These are phyloP conservation scores for Eledona agricola DNA, from an alignment of 2,888 invertebrate species.

Conservation along the genomic window DNA sequence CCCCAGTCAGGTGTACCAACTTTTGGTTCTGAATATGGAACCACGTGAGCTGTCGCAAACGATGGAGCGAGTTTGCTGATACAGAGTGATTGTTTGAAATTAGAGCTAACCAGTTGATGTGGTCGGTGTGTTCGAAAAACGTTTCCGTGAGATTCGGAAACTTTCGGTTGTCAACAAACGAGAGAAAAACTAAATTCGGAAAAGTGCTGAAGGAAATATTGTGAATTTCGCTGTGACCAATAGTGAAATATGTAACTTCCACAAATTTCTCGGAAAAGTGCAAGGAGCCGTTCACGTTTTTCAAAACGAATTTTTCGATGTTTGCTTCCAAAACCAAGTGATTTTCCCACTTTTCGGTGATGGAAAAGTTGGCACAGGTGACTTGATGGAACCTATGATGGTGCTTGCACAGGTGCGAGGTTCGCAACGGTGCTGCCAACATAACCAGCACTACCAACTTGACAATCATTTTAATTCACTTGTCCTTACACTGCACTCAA, in stretches of 20 bases:
- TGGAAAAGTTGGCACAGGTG: slow-evolving; percentile 3
- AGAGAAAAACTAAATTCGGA: slow-evolving; percentile 12
- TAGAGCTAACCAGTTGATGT: slow-evolving; percentile 13
- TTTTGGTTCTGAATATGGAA: slow-evolving; percentile 19
- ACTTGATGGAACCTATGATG: not conserved
- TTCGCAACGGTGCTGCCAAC: not conserved
- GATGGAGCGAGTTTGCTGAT: not conserved
- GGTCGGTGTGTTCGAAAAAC: not conserved
- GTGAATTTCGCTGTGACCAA: slow-evolving; percentile 1
- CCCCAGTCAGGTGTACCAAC: not conserved
- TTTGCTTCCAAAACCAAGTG: not conserved
- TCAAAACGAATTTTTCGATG: slow-evolving; percentile 27
- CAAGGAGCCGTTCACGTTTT: slow-evolving; percentile 12
- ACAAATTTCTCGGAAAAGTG: not conserved
- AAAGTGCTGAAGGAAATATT: not conserved
- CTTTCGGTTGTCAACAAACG: slow-evolving; percentile 1
- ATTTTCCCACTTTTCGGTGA: not conserved
- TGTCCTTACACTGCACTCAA: not conserved
- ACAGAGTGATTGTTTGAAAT: slow-evolving; percentile 9
- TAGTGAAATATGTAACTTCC: too few species aligned
- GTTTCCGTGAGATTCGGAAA: slow-evolving; percentile 1
- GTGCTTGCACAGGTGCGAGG: not conserved
- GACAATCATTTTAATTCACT: not conserved
- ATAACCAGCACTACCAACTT: slow-evolving; percentile 3
- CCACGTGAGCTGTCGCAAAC: slow-evolving; percentile 14